These are phyloP conservation scores for Orthosia gracilis DNA, from an alignment of 2,888 invertebrate species.

Conservation along the genomic window DNA sequence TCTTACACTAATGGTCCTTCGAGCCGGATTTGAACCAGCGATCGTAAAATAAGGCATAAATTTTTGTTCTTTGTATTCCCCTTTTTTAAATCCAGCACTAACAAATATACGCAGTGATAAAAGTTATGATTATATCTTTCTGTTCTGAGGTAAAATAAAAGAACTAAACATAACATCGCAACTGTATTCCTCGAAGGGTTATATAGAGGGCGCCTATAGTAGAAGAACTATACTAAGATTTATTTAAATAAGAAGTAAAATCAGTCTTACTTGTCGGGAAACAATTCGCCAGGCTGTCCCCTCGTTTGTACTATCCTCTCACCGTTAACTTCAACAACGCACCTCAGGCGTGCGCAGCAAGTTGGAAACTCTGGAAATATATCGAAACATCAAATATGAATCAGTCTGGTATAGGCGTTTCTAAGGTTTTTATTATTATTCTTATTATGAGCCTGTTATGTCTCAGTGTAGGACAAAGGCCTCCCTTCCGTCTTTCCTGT, in stretches of 20 bases:
- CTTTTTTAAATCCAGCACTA: neutral
- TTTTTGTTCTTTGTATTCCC: neutral
- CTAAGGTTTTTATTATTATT: neutral
- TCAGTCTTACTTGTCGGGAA: constrained; percentile 86
- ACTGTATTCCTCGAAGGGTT: no score
- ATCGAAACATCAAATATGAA: neutral
- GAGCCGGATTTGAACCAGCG: constrained; percentile 93
- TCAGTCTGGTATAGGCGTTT: neutral
- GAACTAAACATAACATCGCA: no score
- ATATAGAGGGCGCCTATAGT: no score
- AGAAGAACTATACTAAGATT: no score
- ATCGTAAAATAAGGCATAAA: constrained; percentile 61
- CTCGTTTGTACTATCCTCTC: constrained; percentile 88
- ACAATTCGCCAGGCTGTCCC: constrained; percentile 88
- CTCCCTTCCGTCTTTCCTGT: no score
- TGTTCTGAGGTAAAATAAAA: no score
- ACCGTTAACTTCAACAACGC: constrained; percentile 87
- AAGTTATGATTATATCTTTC: no score
- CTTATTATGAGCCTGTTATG: no score
- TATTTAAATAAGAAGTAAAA: neutral
- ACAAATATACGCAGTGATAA: neutral
- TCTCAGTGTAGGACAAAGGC: no score
- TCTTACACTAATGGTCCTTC: constrained; percentile 82
- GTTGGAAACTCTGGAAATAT: constrained; percentile 84
- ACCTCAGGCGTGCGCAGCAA: constrained; percentile 86